Conservation (phyloP, 2,888 invertebrate species). For the Ophion ellenae region DNA sequence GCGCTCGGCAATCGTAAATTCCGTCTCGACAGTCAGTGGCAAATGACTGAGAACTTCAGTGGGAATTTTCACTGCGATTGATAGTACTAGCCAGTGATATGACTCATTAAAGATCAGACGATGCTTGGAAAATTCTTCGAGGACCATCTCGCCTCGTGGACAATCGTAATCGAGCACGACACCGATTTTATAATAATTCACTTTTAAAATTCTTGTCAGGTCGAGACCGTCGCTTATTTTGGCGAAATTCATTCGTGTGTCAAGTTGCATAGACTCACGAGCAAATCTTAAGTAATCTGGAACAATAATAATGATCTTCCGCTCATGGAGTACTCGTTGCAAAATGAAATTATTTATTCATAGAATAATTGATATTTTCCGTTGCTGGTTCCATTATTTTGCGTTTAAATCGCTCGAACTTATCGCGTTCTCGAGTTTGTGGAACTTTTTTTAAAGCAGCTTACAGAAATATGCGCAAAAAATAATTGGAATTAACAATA, state of each 20-base stretch:
- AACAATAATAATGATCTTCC: neutral
- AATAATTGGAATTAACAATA: too few species aligned
- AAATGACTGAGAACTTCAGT: slow-evolving; percentile 64
- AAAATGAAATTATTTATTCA: neutral
- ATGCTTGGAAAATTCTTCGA: slow-evolving; percentile 71
- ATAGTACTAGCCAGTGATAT: slow-evolving; percentile 75
- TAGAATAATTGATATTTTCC: neutral
- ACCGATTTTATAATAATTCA: slow-evolving; percentile 73
- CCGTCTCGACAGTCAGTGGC: slow-evolving; percentile 75
- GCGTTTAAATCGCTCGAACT: too few species aligned
- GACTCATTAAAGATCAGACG: slow-evolving; percentile 75
- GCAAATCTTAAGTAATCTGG: slow-evolving; percentile 54
- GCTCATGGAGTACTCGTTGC: neutral
- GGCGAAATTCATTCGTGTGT: slow-evolving; percentile 61
- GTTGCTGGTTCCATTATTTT: too few species aligned
- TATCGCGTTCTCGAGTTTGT: too few species aligned
- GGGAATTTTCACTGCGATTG: slow-evolving; percentile 62
- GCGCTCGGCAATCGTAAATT: slow-evolving; percentile 71
- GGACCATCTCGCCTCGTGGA: slow-evolving; percentile 64
- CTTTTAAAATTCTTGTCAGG: slow-evolving; percentile 66
- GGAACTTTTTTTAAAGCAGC: too few species aligned
- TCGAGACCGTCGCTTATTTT: slow-evolving; percentile 61
- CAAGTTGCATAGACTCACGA: slow-evolving; percentile 60
- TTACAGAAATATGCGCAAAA: too few species aligned
- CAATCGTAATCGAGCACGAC: slow-evolving; percentile 75